Evolutionary conservation across 1,140 invertebrate genomes (phyloP).

Genomic region (Drosophila micromelanica): DNA sequence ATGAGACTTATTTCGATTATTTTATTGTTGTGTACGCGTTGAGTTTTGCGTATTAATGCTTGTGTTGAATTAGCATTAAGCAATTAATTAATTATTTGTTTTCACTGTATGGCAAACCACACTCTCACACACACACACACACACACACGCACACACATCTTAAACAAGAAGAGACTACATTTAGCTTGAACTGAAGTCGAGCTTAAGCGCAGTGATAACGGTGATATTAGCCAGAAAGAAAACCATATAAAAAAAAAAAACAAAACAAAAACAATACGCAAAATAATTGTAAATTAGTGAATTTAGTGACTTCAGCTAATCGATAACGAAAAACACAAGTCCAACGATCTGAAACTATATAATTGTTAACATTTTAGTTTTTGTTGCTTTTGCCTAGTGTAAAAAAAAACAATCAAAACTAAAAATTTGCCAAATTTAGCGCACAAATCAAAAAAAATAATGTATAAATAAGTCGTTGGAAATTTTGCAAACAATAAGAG

Average conservation of each 20-base stretch:
- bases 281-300: constrained; percentile 66
- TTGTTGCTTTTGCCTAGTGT: constrained; percentile 54
- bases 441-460: constrained; percentile 41
- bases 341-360: constrained; percentile 42
- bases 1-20: no score
- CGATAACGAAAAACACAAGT: constrained; percentile 32
- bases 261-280: neutral
- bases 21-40: constrained; percentile 68
- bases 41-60: constrained; percentile 26
- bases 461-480: constrained; percentile 39
- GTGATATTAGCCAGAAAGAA: constrained; percentile 77
- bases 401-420: constrained; percentile 23
- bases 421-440: constrained; percentile 30
- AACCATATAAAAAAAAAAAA: constrained; percentile 7
- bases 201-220: constrained; percentile 76
- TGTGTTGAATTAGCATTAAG: constrained; percentile 52
- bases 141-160: constrained; percentile 2
- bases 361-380: constrained; percentile 67
- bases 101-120: constrained; percentile 46
- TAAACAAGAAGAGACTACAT: constrained; percentile 60
- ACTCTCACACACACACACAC: no score
- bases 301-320: constrained; percentile 66
- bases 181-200: constrained; percentile 65
- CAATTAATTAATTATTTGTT: constrained; percentile 55
- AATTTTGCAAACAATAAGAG: constrained; percentile 7